Base-by-base conservation (phyloP, 2,888 invertebrate genomes). In the Aspidiotus rigidus region DNA sequence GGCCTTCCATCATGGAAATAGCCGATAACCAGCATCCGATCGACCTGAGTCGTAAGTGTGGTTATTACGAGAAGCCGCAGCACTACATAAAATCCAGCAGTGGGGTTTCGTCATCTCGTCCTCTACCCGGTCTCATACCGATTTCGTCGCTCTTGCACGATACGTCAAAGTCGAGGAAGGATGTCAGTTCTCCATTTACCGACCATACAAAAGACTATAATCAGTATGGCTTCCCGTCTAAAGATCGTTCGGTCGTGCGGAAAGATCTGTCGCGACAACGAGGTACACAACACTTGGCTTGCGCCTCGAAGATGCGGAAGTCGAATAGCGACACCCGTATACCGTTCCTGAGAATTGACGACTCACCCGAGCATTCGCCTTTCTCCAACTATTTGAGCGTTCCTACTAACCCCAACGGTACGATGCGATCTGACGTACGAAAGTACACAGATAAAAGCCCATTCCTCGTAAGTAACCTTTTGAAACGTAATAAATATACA, bases 11-110 rank as follows among this genome's bases (percentile, higher is more conserved):
- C 39, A 66, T 66, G 66, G 66, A 66, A 66, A 57, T 66, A 57
- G 66, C 66, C 15, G 66, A 66, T 57, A 66, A 66, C 57, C 66
- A 66, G 66, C 66, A 66, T 44, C 66, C 66, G 2, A 66, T 66
- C 39, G 66, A 66, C 44, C 57, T 66, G 57, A 66, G 66, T 44
- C 66, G 56, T 16, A 66, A 66, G 44, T 66, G 66, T 44, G 56
- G 42, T 28, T 66, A 57, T 57, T 66, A 66, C 66, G 57, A 66
- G 42, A 16, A 54, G 55, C 42, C 57, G 40, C 41, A 41, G 66
- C 57, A 42, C 44, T 66, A 56, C 44, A 44, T 44, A 15, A 66
- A 57, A 17, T 57, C 57, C 10, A 10, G 28, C 17, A 59, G 11
- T 49, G 49, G 11, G 11, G 53, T 66, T 17, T 41, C 66, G 57